Conservation (phyloP, 2,113 vertebrate genomes). For the Periophthalmodon schlosseri region DNA sequence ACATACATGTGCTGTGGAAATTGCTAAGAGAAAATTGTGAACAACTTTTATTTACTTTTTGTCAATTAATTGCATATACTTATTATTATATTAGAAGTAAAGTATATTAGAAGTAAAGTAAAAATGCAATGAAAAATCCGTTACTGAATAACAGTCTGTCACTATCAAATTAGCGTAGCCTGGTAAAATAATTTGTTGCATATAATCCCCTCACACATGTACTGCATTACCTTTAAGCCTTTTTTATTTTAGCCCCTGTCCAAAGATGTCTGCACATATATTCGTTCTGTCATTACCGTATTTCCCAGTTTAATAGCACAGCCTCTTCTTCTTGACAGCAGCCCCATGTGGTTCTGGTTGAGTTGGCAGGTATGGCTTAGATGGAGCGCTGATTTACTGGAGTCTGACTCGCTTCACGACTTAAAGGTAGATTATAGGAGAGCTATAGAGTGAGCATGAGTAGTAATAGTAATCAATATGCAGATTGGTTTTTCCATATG, state of each 20-base stretch:
- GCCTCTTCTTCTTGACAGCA: constrained; percentile 20
- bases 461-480: constrained; percentile 5
- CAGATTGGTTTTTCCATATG: constrained; percentile 16
- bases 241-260: constrained; percentile 26
- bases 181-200: not conserved
- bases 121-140: too few species aligned
- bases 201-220: constrained; percentile 4
- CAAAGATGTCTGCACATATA: constrained; percentile 8
- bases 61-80: too few species aligned
- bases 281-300: constrained; percentile 37
- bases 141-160: not conserved
- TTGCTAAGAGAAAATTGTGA: too few species aligned
- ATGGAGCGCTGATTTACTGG: constrained; percentile 46
- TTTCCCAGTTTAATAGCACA: constrained; percentile 17
- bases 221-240: constrained; percentile 4
- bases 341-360: constrained; percentile 52
- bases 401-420: constrained; percentile 30
- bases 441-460: not conserved
- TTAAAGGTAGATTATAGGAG: constrained; percentile 29
- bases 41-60: too few species aligned
- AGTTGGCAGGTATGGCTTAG: constrained; percentile 36
- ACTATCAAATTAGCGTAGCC: not conserved
- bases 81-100: too few species aligned
- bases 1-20: too few species aligned
- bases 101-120: too few species aligned